Percentiles rank a stretch among this genome's conserved stretches.
Conservation (phyloP, 2,888 invertebrate species). For the Leucozona laternaria region DNA sequence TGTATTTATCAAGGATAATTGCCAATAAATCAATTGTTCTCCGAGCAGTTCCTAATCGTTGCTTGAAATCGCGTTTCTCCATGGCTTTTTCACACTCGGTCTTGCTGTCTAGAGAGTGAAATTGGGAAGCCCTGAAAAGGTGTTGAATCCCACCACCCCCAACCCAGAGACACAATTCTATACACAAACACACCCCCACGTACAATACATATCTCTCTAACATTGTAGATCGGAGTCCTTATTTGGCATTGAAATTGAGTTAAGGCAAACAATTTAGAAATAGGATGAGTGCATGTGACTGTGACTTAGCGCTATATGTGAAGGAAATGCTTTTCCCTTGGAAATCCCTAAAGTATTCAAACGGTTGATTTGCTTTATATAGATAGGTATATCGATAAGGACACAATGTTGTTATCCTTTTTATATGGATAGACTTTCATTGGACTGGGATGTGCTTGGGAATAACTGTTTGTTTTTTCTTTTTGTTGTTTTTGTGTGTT, state of each 20-base stretch:
- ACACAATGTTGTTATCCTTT: constrained; percentile 66
- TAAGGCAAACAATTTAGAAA: constrained; percentile 42
- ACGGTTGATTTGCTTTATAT: constrained; percentile 64
- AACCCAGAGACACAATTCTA: not conserved
- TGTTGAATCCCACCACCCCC: constrained; percentile 25
- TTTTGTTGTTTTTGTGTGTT: not conserved
- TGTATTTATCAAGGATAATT: constrained; percentile 78
- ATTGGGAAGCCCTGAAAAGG: constrained; percentile 48
- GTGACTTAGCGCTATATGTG: constrained; percentile 4
- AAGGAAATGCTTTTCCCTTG: constrained; percentile 17
- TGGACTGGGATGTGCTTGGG: constrained; percentile 15
- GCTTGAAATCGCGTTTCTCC: constrained; percentile 64
- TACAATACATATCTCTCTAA: not conserved
- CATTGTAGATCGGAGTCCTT: not conserved
- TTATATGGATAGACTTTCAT: constrained; percentile 37
- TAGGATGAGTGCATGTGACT: constrained; percentile 11
- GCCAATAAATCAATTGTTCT: constrained; percentile 79
- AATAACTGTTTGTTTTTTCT: constrained; percentile 32
- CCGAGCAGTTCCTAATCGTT: constrained; percentile 60
- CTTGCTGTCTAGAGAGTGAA: constrained; percentile 40
- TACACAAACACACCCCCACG: constrained; percentile 8
- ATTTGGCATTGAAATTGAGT: constrained; percentile 63
- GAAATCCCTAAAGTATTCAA: constrained; percentile 69
- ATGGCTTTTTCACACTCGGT: constrained; percentile 48
- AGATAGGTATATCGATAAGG: constrained; percentile 45